Evolutionary conservation across 2,113 vertebrate genomes (phyloP), one percentile per base, ranked within the genome.

Genomic region (Rhagologus leucostigma): DNA sequence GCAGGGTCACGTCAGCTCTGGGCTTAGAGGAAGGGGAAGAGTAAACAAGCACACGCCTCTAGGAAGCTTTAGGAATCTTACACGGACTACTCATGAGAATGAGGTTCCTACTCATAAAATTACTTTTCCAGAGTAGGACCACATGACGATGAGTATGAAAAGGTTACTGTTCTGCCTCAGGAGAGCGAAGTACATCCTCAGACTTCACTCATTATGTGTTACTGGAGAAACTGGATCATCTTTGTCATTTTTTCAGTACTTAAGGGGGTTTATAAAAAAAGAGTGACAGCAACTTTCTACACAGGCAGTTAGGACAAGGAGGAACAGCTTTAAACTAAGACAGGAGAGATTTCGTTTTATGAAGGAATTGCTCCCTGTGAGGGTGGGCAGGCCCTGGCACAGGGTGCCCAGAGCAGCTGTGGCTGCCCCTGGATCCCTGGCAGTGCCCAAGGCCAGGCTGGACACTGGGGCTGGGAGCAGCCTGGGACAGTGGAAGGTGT

Each of bases 121-220:
- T 2, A 50, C 35, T 59, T 83, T 80, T 53, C 67, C 33, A 39
- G 32, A 70, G 11, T 2, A 74, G 59, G 67, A 57, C 1, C 27
- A 55, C n/a, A 64, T 1, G 8, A 68, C 10, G 20, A 10, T 49
- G 37, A 57, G 10, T 33, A n/a, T 52, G 60, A 19, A 62, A 77
- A 41, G 21, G 15, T 56, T 64, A 67, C 16, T 71, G 11, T 5
- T 19, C 56, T 49, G 37, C 49, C 44, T 56, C 26, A 73, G 32
- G 30, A 70, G 14, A 70, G 26, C 13, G 2, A 68, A 62, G 35
- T 6, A 17, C 14, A 73, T 33, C 49, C 67, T 60, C 30, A 63
- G 14, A 21, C 18, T 57, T 57, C 5, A 7, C 37, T n/a, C 50
- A 8, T 0, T 42, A 10, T 0, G 1, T 47, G 16, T 35, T 46